A percentile compares a stretch with the other conserved stretches of the same genome.
Evolutionary conservation across 2,797 vertebrate genomes (phyloP).

Genomic region (Hybognathus amarus): DNA sequence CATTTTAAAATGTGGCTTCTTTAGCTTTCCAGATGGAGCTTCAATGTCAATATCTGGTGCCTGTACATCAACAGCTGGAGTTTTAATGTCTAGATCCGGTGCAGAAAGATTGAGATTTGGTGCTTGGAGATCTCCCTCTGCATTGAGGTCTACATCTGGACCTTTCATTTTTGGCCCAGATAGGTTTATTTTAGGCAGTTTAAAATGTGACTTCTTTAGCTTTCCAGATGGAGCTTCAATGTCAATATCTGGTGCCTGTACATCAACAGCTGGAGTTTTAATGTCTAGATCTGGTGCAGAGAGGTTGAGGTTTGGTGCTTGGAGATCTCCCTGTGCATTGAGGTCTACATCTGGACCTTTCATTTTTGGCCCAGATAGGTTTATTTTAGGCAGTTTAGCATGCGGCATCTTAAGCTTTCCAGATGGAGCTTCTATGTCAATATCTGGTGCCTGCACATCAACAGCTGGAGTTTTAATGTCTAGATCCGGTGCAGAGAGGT

Average conservation of each 20-base stretch:
- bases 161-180: conserved; percentile 67
- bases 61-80: conserved; percentile 46
- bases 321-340: conserved; percentile 51
- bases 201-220: conserved; percentile 68
- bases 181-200: conserved; percentile 46
- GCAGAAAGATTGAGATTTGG: conserved; percentile 47
- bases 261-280: conserved; percentile 60
- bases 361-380: conserved; percentile 60
- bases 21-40: too few species aligned
- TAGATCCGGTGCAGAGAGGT: conserved; percentile 55
- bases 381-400: conserved; percentile 59
- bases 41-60: too few species aligned
- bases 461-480: conserved; percentile 63
- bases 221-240: conserved; percentile 64
- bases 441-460: conserved; percentile 58
- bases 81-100: conserved; percentile 62
- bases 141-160: conserved; percentile 43
- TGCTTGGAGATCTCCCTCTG: conserved; percentile 53
- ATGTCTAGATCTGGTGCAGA: conserved; percentile 60
- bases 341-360: conserved; percentile 60
- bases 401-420: conserved; percentile 69
- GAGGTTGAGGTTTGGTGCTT: conserved; percentile 47
- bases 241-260: conserved; percentile 58
- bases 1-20: too few species aligned
- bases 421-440: conserved; percentile 58